phyloP scores from a whole-genome alignment of 2,113 vertebrate species.

The Sclerurus mexicanus region DNA sequence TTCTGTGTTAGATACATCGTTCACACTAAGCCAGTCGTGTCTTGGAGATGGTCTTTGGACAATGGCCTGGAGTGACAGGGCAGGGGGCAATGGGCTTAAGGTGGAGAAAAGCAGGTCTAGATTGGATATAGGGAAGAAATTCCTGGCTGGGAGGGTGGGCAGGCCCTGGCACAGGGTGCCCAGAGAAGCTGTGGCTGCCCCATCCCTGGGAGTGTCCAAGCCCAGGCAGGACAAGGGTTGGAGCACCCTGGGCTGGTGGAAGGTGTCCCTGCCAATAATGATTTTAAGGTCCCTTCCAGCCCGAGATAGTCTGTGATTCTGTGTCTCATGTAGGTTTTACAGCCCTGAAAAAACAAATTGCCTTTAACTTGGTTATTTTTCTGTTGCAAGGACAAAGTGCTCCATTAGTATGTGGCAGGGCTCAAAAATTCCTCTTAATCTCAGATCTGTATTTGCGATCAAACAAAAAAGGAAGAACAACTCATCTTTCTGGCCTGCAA shows the following conservation, averaged over 20 bases:
- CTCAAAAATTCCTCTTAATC: neutral
- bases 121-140: neutral
- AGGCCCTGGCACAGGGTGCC: neutral
- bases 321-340: neutral
- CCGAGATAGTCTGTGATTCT: neutral
- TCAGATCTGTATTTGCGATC: neutral
- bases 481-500: neutral
- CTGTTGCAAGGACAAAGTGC: neutral
- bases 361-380: neutral
- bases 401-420: neutral
- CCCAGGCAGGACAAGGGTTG: neutral
- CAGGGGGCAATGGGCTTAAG: neutral
- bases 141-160: neutral
- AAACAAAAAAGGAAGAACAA: neutral
- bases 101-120: neutral
- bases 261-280: neutral
- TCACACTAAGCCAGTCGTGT: accelerated
- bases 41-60: neutral
- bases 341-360: neutral
- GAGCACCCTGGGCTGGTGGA: accelerated
- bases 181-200: neutral
- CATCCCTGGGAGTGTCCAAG: neutral
- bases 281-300: neutral
- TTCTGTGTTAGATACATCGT: neutral
- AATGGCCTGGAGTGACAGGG: neutral